Percentiles rank a stretch among this genome's conserved stretches.
Evolutionary conservation across 2,797 vertebrate species (phyloP).

Genomic region (Eurystomus glaucurus): DNA sequence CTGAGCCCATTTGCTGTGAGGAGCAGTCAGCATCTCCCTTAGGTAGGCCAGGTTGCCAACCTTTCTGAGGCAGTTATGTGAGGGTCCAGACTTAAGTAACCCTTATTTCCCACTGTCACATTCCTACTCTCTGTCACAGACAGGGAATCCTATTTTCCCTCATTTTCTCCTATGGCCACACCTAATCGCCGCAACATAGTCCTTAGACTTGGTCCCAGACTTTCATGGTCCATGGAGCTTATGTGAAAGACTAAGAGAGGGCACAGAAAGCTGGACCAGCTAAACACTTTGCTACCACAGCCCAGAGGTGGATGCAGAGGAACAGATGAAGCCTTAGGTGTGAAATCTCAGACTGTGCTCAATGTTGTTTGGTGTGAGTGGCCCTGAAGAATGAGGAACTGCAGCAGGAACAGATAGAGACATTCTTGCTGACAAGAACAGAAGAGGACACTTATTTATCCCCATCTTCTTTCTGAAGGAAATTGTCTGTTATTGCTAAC

Average conservation of each 20-base stretch:
- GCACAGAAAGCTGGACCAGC: background rate
- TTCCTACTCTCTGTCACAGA: background rate
- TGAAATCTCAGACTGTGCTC: background rate
- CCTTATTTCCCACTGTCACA: background rate
- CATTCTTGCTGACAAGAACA: conserved; percentile 13
- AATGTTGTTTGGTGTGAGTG: background rate
- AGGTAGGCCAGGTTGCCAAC: background rate
- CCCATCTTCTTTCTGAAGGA: conserved; percentile 31
- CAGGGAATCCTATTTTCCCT: background rate
- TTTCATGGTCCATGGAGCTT: background rate
- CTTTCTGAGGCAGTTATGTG: background rate
- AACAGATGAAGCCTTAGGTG: background rate
- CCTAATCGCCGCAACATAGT: background rate
- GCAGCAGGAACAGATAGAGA: conserved; percentile 16
- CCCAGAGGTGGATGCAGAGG: background rate
- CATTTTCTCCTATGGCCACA: background rate
- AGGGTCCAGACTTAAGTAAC: background rate
- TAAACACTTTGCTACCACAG: background rate
- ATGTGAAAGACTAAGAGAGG: background rate
- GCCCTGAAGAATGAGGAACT: background rate
- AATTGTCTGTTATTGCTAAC: conserved; percentile 13
- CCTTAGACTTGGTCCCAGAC: background rate
- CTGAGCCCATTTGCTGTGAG: background rate
- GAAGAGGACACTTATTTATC: conserved; percentile 42
- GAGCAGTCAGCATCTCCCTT: background rate